phyloP scores from a whole-genome alignment of 1,140 invertebrate species.

The Eulimnadia texana region DNA sequence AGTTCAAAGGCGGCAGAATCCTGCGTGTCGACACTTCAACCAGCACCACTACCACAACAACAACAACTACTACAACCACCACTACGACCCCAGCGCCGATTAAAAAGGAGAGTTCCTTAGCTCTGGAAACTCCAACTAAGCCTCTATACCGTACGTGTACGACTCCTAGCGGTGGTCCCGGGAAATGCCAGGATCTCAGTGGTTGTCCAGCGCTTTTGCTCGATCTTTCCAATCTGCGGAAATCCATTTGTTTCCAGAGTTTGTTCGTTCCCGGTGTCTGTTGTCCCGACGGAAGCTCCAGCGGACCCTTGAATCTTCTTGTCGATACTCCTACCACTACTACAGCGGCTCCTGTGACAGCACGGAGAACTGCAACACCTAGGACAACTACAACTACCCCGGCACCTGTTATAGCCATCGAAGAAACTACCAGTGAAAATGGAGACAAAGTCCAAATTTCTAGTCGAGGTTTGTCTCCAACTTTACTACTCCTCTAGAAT shows the following conservation, averaged over 20 bases:
- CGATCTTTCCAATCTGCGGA: constrained; percentile 61
- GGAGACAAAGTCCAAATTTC: too few species aligned
- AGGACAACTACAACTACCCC: neutral
- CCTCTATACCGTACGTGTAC: constrained; percentile 40
- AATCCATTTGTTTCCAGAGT: constrained; percentile 81
- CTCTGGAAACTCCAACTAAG: neutral
- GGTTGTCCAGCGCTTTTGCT: constrained; percentile 73
- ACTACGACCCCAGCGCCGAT: neutral
- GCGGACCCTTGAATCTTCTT: constrained; percentile 21
- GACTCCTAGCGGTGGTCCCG: constrained; percentile 57
- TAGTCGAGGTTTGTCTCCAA: too few species aligned
- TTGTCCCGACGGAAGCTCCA: constrained; percentile 42
- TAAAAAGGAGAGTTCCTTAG: neutral
- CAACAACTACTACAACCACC: too few species aligned
- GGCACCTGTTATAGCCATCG: neutral
- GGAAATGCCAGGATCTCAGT: constrained; percentile 75
- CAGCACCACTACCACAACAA: too few species aligned
- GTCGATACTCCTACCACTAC: constrained; percentile 16
- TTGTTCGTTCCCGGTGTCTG: constrained; percentile 82
- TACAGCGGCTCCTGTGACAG: constrained; percentile 18
- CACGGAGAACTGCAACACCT: neutral
- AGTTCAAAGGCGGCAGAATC: constrained; percentile 6
- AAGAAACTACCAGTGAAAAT: neutral
- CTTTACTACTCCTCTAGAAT: too few species aligned
- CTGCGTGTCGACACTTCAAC: neutral